Conservation (phyloP, 1,140 invertebrate species). For the Proctacanthus coquilletti region DNA sequence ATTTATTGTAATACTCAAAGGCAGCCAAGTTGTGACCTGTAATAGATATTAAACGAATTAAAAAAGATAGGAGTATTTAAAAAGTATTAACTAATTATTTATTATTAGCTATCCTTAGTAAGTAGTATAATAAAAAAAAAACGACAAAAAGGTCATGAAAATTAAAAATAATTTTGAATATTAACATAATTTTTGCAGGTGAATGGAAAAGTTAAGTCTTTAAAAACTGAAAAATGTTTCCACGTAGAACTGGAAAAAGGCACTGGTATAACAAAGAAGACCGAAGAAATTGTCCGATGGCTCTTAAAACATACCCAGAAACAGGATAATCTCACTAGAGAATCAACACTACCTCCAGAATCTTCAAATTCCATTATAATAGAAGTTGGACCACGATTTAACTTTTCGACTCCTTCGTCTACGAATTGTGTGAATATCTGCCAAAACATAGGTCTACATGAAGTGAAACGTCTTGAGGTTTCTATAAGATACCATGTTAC, state of each 20-base stretch:
- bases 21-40: no score
- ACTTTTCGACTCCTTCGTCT: slow-evolving; percentile 87
- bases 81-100: no score
- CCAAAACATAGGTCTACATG: slow-evolving; percentile 55
- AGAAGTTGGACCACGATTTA: slow-evolving; percentile 70
- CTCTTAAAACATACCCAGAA: slow-evolving; percentile 49
- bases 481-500: slow-evolving; percentile 63
- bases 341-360: slow-evolving; percentile 29
- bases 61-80: no score
- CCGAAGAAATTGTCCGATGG: slow-evolving; percentile 50
- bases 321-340: slow-evolving; percentile 33
- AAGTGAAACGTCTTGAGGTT: slow-evolving; percentile 63
- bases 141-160: no score
- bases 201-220: slow-evolving; percentile 28
- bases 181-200: slow-evolving; percentile 8
- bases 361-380: slow-evolving; percentile 36
- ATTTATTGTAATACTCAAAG: no score
- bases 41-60: no score
- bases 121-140: no score
- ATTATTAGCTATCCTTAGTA: no score
- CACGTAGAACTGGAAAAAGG: slow-evolving; percentile 48
- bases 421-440: slow-evolving; percentile 92
- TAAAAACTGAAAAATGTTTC: slow-evolving; percentile 64
- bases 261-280: slow-evolving; percentile 33
- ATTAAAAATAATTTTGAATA: not conserved